Percentiles rank a stretch among this genome's conserved stretches.
Evolutionary conservation across 2,797 vertebrate species (phyloP).

Genomic region (Leptodactylus fallax): DNA sequence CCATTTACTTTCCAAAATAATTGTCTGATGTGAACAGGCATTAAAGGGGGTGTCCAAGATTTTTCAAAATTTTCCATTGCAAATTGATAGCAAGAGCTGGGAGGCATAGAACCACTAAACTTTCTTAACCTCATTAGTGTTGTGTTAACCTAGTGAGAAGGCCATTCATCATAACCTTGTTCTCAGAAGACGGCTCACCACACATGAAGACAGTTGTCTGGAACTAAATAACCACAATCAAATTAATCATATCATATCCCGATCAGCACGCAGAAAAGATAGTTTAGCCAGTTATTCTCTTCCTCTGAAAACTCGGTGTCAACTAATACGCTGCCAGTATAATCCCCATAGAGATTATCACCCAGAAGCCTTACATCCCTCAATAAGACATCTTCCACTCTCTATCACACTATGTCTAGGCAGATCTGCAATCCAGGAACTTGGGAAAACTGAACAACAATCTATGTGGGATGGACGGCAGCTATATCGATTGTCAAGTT

Average conservation of each 20-base stretch:
- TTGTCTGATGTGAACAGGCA: too few species aligned
- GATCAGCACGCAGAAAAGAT: background rate
- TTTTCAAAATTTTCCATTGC: background rate
- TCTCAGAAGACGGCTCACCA: background rate
- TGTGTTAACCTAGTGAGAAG: background rate
- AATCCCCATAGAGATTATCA: too few species aligned
- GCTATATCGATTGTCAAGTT: too few species aligned
- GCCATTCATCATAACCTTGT: conserved; percentile 3
- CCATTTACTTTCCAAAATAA: too few species aligned
- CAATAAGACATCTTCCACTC: too few species aligned
- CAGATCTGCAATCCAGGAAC: too few species aligned
- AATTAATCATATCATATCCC: background rate
- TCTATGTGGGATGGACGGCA: too few species aligned
- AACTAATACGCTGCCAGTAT: background rate
- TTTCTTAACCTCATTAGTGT: background rate
- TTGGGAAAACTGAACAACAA: too few species aligned
- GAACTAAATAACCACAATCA: background rate
- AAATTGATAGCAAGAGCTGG: background rate
- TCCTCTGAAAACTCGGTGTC: background rate
- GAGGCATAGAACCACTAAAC: background rate
- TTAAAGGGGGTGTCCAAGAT: too few species aligned
- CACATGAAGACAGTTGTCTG: background rate
- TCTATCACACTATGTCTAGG: too few species aligned
- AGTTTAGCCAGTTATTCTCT: background rate
- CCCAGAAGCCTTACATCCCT: too few species aligned